phyloP scores from a whole-genome alignment of 2,888 invertebrate species.

The Agrotis ipsilon region DNA sequence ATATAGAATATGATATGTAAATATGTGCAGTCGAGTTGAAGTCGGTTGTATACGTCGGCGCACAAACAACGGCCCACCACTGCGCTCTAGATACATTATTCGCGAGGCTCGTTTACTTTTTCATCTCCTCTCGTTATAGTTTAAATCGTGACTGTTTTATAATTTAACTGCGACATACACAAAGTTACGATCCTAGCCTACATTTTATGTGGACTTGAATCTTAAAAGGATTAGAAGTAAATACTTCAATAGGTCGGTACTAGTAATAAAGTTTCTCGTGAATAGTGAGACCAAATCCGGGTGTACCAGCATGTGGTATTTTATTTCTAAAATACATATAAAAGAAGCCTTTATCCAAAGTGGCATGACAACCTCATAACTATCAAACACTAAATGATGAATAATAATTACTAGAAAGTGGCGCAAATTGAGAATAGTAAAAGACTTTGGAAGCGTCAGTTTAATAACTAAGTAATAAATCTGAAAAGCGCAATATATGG shows the following conservation, averaged over 20 bases:
- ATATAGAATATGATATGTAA: constrained; percentile 28
- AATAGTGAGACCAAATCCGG: constrained; percentile 1
- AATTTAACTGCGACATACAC: constrained; percentile 50
- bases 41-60: constrained; percentile 45
- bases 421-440: constrained; percentile 25
- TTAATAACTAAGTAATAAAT: constrained; percentile 68
- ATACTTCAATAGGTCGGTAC: not conserved
- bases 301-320: constrained; percentile 1
- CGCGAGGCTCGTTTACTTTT: constrained; percentile 56
- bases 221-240: constrained; percentile 24
- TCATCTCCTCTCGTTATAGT: constrained; percentile 58
- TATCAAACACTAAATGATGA: not conserved
- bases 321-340: too few relatives aligned
- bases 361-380: too few relatives aligned
- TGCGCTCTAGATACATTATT: constrained; percentile 66
- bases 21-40: constrained; percentile 49
- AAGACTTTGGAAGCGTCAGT: constrained; percentile 36
- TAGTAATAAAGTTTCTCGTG: not conserved
- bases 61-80: constrained; percentile 60
- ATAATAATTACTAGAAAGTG: constrained; percentile 47
- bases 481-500: constrained; percentile 66
- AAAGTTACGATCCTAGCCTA: constrained; percentile 27
- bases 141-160: constrained; percentile 65
- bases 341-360: too few relatives aligned
- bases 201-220: constrained; percentile 19